Conservation (phyloP, 2,888 invertebrate species). For the Aspidiotus rigidus region DNA sequence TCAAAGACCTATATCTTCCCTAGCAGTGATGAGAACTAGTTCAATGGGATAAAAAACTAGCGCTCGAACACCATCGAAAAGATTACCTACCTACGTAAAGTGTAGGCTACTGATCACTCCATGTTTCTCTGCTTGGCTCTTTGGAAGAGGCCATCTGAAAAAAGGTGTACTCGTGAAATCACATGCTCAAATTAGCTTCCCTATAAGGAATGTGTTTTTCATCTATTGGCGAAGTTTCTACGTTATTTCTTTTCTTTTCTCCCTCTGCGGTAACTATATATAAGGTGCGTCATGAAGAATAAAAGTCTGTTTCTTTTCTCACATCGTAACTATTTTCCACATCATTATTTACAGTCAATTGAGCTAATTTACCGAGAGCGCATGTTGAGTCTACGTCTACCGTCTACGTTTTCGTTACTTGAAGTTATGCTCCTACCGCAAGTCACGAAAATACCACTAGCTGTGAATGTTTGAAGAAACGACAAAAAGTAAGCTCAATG, state of each 20-base stretch:
- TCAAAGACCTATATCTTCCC: constrained; percentile 97
- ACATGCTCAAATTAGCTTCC: too few relatives aligned
- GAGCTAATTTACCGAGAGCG: constrained; percentile 88
- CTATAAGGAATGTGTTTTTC: too few relatives aligned
- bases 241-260: too few relatives aligned
- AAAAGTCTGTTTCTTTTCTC: constrained; percentile 1
- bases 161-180: background rate
- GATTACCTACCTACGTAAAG: constrained; percentile 83
- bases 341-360: constrained; percentile 93
- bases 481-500: background rate
- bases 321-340: constrained; percentile 71
- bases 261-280: too few relatives aligned
- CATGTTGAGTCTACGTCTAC: constrained; percentile 64
- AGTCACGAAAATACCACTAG: constrained; percentile 22
- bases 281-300: background rate
- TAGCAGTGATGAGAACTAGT: constrained; percentile 92
- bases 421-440: constrained; percentile 7
- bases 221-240: too few relatives aligned
- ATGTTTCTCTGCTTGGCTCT: constrained; percentile 84
- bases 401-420: constrained; percentile 23
- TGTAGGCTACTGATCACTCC: constrained; percentile 97
- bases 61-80: constrained; percentile 86
- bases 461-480: constrained; percentile 4
- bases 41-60: constrained; percentile 91
- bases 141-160: constrained; percentile 61